Percentiles rank a stretch among this genome's conserved stretches.
Conservation (phyloP, 2,888 invertebrate genomes). For the Drosophila suboccidentalis region DNA sequence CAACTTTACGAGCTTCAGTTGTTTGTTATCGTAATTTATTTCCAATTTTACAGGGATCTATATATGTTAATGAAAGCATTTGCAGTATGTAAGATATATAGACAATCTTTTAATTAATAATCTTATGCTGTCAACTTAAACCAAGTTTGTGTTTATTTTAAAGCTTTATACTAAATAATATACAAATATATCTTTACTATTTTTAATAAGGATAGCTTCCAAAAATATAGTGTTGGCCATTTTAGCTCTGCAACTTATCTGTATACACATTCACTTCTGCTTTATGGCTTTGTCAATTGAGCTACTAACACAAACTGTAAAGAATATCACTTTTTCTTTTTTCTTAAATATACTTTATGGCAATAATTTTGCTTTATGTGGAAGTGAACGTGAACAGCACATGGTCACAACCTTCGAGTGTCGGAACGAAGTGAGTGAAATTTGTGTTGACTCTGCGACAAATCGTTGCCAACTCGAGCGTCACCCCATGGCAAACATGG, state of each 20-base stretch:
- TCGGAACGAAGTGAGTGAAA: conserved; percentile 50
- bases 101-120: too few species aligned
- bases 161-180: background rate
- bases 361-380: conserved; percentile 54
- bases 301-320: conserved; percentile 1
- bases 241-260: background rate
- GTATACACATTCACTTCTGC: background rate
- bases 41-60: too few species aligned
- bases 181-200: background rate
- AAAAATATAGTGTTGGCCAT: background rate
- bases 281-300: conserved; percentile 8
- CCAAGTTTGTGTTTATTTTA: background rate
- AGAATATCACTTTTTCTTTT: background rate
- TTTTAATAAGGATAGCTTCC: background rate
- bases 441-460: conserved; percentile 78
- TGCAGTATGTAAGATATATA: too few species aligned
- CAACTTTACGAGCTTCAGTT: too few species aligned
- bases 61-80: too few species aligned
- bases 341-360: conserved; percentile 36
- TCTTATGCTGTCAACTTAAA: too few species aligned
- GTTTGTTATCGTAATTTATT: too few species aligned
- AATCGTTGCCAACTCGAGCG: conserved; percentile 74
- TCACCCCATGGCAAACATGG: conserved; percentile 49
- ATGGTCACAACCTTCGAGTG: conserved; percentile 55
- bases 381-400: conserved; percentile 34